These are phyloP conservation scores for Capromys pilorides DNA, from an alignment of 2,797 vertebrate genomes.

Conservation along the genomic window DNA sequence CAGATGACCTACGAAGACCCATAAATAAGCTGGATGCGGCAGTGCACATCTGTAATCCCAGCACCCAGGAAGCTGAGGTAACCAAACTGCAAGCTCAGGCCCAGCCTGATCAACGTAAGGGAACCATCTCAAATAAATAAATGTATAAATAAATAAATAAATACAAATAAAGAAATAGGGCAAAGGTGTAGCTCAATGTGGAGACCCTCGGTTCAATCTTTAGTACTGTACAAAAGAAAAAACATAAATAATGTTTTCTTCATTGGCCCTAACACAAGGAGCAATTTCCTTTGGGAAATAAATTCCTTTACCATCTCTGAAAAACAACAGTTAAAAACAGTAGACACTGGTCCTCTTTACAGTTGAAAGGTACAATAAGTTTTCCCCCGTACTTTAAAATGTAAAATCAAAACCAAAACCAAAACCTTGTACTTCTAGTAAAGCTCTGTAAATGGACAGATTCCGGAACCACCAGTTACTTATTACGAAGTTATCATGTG, in stretches of 20 bases:
- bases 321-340: conserved; percentile 21
- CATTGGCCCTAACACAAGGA: not conserved
- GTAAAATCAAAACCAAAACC: not conserved
- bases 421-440: not conserved
- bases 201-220: not conserved
- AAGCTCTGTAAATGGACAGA: conserved; percentile 2
- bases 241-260: not conserved
- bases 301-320: conserved; percentile 4
- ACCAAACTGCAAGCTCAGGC: too few species aligned
- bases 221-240: not conserved
- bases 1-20: too few species aligned
- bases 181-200: not conserved
- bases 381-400: conserved; percentile 18
- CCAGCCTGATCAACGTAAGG: too few species aligned
- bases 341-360: not conserved
- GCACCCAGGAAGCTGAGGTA: too few species aligned
- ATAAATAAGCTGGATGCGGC: too few species aligned
- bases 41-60: too few species aligned
- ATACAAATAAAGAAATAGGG: not conserved
- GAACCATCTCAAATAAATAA: too few species aligned
- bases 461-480: conserved; percentile 19
- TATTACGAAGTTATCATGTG: conserved; percentile 44
- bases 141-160: too few species aligned
- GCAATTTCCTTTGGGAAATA: conserved; percentile 27
- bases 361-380: not conserved